A percentile compares a stretch with the other conserved stretches of the same genome.
Evolutionary conservation across 2,888 invertebrate genomes (phyloP).

Genomic region (Oxycera nigricornis): DNA sequence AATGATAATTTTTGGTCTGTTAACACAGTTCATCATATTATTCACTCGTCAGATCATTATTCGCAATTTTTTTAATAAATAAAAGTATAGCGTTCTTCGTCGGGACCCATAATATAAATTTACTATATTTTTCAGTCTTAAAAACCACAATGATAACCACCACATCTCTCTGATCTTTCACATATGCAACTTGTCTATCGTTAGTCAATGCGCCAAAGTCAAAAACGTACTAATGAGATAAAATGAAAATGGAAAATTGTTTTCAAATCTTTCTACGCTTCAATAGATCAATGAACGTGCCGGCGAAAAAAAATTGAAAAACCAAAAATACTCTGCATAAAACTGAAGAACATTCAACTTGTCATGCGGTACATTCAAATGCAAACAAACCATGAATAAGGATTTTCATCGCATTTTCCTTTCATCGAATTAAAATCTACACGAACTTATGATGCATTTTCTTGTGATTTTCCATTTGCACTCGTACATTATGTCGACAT

Average conservation of each 20-base stretch:
- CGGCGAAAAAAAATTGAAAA: background rate
- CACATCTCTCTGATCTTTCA: no score
- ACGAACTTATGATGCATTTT: background rate
- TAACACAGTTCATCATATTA: no score
- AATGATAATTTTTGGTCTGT: no score
- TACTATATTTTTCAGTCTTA: no score
- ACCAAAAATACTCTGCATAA: background rate
- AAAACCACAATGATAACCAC: no score
- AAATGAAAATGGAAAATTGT: constrained; percentile 2
- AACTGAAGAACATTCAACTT: background rate
- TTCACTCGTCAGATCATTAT: no score
- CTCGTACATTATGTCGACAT: background rate
- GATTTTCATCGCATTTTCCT: no score
- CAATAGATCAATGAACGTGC: background rate
- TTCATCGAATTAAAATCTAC: background rate
- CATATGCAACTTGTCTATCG: background rate
- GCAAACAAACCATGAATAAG: no score
- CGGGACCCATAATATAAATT: no score
- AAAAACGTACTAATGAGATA: background rate
- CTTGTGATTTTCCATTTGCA: background rate
- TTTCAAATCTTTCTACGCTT: constrained; percentile 12
- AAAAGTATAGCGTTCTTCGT: no score
- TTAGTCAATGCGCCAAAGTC: background rate
- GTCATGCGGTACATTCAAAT: no score
- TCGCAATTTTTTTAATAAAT: no score